Evolutionary conservation across 2,797 vertebrate genomes (phyloP).

Genomic region (Botia kubotai): DNA sequence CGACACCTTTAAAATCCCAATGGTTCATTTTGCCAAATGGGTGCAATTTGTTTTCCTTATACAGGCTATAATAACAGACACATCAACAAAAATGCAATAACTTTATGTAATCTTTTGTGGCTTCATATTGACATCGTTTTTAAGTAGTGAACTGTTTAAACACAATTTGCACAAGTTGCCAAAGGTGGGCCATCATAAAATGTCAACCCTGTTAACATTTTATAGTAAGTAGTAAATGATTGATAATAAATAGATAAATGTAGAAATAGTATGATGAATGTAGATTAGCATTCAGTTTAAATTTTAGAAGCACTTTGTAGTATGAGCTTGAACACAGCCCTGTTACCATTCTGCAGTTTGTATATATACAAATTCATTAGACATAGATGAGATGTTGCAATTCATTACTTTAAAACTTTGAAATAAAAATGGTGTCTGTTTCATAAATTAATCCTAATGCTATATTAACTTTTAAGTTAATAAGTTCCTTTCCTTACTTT

Average conservation of each 20-base stretch:
- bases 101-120: too few species aligned
- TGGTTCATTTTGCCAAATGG: not conserved
- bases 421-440: not conserved
- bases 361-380: too few species aligned
- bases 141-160: too few species aligned
- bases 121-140: too few species aligned
- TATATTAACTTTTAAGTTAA: not conserved
- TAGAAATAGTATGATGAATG: too few species aligned
- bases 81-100: not conserved
- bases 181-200: not conserved
- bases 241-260: too few species aligned
- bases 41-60: not conserved
- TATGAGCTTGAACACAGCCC: too few species aligned
- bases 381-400: too few species aligned
- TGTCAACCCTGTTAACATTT: not conserved
- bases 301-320: too few species aligned
- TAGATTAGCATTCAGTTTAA: too few species aligned
- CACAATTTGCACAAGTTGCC: too few species aligned
- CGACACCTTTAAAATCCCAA: not conserved
- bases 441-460: not conserved
- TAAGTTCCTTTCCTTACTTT: not conserved
- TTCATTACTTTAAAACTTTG: not conserved
- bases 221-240: not conserved
- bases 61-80: not conserved
- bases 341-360: too few species aligned